phyloP scores from a whole-genome alignment of 2,113 vertebrate species.

The Panthera leo region DNA sequence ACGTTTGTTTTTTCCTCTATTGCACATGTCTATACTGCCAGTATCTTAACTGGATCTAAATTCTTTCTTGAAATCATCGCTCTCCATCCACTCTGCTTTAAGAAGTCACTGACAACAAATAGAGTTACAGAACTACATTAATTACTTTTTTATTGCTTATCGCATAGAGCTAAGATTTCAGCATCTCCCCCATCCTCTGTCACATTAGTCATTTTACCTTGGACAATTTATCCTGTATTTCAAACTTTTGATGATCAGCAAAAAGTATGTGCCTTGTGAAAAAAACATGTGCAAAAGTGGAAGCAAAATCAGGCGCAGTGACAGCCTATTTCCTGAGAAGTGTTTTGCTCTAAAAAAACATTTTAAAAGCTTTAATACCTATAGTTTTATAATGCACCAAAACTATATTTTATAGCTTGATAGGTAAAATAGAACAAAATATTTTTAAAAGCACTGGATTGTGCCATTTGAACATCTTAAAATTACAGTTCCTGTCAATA shows the following conservation, averaged over 20 bases:
- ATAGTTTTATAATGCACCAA: background rate
- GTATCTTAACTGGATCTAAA: background rate
- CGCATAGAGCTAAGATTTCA: background rate
- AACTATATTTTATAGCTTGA: background rate
- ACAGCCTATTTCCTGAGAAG: background rate
- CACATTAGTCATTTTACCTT: background rate
- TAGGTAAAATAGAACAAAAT: background rate
- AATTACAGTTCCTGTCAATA: background rate
- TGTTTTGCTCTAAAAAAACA: constrained; percentile 3
- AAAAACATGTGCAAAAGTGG: background rate
- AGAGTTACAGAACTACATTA: background rate
- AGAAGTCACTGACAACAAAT: background rate
- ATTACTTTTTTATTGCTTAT: background rate
- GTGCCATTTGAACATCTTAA: background rate
- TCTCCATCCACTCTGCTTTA: background rate
- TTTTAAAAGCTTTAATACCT: background rate
- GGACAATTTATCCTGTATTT: background rate
- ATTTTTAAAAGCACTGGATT: background rate
- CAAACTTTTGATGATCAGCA: background rate
- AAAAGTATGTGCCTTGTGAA: background rate
- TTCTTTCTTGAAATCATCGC: background rate
- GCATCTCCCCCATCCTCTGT: background rate
- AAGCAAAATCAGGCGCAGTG: background rate
- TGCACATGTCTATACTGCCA: background rate
- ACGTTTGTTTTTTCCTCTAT: background rate